Evolutionary conservation across 2,113 vertebrate species (phyloP).

Genomic region (Montifringilla adamsi): DNA sequence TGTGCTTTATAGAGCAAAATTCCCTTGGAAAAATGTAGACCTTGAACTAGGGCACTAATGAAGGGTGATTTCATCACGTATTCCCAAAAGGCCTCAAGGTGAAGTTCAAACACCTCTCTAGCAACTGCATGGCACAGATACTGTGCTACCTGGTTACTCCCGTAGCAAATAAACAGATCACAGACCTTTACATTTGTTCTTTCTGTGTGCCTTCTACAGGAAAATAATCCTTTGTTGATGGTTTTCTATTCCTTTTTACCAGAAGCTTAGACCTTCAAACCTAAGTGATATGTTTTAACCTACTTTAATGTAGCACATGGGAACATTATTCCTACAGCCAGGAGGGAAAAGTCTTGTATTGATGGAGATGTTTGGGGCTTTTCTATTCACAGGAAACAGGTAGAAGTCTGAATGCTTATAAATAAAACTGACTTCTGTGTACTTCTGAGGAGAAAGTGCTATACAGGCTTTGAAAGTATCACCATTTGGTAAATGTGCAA

Average conservation of each 20-base stretch:
- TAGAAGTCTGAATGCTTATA: slow-evolving; percentile 20
- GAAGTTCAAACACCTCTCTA: neutral
- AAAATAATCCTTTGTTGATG: neutral
- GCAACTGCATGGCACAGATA: neutral
- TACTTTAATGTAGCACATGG: neutral
- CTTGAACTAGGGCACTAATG: neutral
- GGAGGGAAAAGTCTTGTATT: neutral
- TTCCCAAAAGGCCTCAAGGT: neutral
- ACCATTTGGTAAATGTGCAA: slow-evolving; percentile 45
- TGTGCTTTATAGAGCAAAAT: neutral
- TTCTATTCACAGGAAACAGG: neutral
- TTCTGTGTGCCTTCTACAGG: neutral
- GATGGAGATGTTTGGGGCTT: neutral
- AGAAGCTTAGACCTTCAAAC: neutral
- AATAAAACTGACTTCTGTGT: slow-evolving; percentile 31
- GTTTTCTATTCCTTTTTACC: neutral
- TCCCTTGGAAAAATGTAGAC: neutral
- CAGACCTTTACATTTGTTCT: neutral
- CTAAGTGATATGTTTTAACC: neutral
- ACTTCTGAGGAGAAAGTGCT: slow-evolving; percentile 31
- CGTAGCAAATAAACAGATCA: neutral
- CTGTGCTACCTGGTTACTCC: neutral
- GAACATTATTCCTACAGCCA: neutral
- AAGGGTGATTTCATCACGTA: neutral
- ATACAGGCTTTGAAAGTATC: slow-evolving; percentile 51